phyloP scores from a whole-genome alignment of 1,140 invertebrate genomes.

The Zaprionus ghesquierei region DNA sequence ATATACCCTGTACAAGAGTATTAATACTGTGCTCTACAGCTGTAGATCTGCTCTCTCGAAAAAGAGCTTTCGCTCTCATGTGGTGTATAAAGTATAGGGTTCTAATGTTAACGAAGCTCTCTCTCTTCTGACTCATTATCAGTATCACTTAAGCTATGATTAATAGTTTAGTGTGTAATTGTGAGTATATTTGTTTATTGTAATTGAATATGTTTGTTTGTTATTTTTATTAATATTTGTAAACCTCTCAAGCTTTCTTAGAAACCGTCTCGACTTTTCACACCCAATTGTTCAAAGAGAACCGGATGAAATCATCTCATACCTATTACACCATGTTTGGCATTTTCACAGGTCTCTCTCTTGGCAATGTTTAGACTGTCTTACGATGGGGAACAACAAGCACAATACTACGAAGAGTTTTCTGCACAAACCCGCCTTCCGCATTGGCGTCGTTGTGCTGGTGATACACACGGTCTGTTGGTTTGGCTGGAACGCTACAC shows the following conservation, averaged over 20 bases:
- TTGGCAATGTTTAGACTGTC: background rate
- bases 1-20: background rate
- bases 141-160: no score
- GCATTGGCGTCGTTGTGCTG: conserved; percentile 60
- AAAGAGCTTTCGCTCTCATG: background rate
- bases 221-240: no score
- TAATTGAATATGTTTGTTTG: no score
- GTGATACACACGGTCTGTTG: conserved; percentile 57
- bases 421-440: conserved; percentile 45
- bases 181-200: no score
- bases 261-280: no score
- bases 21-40: background rate
- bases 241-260: no score
- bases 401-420: conserved; percentile 11
- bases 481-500: conserved; percentile 56
- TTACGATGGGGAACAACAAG: conserved; percentile 42
- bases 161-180: no score
- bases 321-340: background rate
- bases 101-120: background rate
- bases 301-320: no score
- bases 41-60: background rate
- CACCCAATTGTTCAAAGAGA: no score
- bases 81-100: background rate
- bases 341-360: background rate
- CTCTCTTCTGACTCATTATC: no score